These are phyloP conservation scores for Acanthosoma haemorrhoidale DNA, from an alignment of 2,888 invertebrate species.

Conservation along the genomic window DNA sequence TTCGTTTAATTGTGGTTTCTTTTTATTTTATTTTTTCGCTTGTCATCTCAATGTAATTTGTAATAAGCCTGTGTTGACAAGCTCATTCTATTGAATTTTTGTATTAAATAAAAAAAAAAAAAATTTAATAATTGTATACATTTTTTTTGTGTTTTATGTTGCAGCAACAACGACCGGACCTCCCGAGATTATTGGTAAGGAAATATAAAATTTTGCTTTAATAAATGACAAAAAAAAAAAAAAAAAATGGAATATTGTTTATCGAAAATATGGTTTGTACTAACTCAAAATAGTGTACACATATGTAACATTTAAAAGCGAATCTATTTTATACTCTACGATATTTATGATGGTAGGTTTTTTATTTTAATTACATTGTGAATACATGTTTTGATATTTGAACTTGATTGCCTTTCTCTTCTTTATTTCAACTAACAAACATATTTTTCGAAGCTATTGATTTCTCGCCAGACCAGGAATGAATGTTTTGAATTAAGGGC, in stretches of 20 bases:
- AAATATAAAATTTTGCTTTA: slow-evolving; percentile 29
- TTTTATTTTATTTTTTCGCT: not conserved
- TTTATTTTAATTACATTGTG: too few species aligned
- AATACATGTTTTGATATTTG: too few species aligned
- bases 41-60: not conserved
- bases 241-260: not conserved
- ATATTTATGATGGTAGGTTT: too few species aligned
- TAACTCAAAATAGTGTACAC: too few species aligned
- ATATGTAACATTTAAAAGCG: too few species aligned
- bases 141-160: slow-evolving; percentile 45
- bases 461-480: too few species aligned
- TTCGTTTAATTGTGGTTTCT: not conserved
- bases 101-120: not conserved
- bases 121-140: slow-evolving; percentile 15
- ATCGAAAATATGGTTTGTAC: too few species aligned
- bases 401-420: too few species aligned
- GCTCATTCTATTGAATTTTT: not conserved
- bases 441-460: too few species aligned
- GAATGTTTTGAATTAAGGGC: too few species aligned
- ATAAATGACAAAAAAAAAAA: not conserved
- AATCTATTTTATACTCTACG: too few species aligned
- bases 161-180: slow-evolving; percentile 80
- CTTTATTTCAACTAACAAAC: too few species aligned
- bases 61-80: not conserved
- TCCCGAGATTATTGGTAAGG: slow-evolving; percentile 59